A percentile compares a stretch with the other conserved stretches of the same genome.
These are phyloP conservation scores for Papilio elwesi DNA, from an alignment of 2,888 invertebrate genomes.

Conservation along the genomic window DNA sequence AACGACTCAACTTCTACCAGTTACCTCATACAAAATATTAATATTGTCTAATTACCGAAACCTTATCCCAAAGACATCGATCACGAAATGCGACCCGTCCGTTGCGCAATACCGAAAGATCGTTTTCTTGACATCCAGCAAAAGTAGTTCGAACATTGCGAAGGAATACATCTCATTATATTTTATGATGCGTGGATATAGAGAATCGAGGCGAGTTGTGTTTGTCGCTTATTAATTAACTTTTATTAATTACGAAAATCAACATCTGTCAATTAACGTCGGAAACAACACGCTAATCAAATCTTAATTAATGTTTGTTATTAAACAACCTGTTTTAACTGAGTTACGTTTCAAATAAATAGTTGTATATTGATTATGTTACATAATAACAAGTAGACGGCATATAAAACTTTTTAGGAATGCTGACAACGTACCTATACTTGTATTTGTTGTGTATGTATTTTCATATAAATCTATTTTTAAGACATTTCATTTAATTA, in stretches of 20 bases:
- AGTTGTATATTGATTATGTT: conserved; percentile 10
- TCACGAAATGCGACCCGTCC: conserved; percentile 71
- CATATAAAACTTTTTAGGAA: not conserved
- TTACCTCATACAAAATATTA: conserved; percentile 72
- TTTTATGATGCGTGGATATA: conserved; percentile 19
- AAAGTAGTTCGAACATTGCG: conserved; percentile 63
- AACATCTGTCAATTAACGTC: conserved; percentile 42
- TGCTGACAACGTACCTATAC: not conserved
- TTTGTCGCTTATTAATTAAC: conserved; percentile 4
- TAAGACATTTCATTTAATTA: no score
- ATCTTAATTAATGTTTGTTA: conserved; percentile 19
- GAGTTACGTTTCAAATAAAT: conserved; percentile 15
- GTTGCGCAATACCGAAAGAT: conserved; percentile 62
- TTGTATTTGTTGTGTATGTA: no score
- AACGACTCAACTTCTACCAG: conserved; percentile 50
- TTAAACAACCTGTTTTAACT: conserved; percentile 18
- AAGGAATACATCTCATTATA: conserved; percentile 44
- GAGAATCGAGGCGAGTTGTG: conserved; percentile 14
- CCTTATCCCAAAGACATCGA: conserved; percentile 76
- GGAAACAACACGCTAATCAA: conserved; percentile 30
- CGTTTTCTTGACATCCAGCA: conserved; percentile 58
- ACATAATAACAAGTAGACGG: conserved; percentile 9
- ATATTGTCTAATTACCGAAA: conserved; percentile 77
- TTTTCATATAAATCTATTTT: no score
- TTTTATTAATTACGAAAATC: conserved; percentile 39